A percentile compares a stretch with the other conserved stretches of the same genome.
phyloP scores from a whole-genome alignment of 2,888 invertebrate species.

The Adineta ricciae region DNA sequence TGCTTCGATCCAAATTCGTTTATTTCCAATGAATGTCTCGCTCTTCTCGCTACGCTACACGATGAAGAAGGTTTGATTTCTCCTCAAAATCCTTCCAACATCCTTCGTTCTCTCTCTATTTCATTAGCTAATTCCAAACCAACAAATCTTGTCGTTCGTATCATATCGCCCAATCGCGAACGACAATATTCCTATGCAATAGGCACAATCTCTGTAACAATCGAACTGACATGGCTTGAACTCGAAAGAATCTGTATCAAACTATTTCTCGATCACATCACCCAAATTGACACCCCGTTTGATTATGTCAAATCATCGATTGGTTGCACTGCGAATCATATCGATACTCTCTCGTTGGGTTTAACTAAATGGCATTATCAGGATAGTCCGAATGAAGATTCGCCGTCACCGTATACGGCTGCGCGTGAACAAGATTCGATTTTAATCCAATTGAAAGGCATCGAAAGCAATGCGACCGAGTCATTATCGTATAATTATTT shows the following conservation, averaged over 20 bases:
- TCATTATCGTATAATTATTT: background rate
- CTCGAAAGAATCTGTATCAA: background rate
- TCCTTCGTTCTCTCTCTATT: too few relatives aligned
- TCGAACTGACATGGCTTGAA: slow-evolving; percentile 2
- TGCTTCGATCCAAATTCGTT: background rate
- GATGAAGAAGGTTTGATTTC: background rate
- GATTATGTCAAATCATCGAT: slow-evolving; percentile 10
- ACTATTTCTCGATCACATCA: background rate
- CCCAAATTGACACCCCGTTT: slow-evolving; percentile 8
- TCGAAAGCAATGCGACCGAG: background rate
- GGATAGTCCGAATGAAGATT: background rate
- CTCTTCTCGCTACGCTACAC: background rate
- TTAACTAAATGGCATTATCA: slow-evolving; percentile 6
- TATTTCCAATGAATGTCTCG: background rate
- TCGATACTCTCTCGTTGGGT: background rate
- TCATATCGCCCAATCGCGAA: background rate
- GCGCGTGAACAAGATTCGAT: background rate
- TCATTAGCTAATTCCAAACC: background rate
- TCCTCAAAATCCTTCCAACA: too few relatives aligned
- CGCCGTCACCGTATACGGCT: background rate
- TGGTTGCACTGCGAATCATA: background rate
- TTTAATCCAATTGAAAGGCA: background rate
- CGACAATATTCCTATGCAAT: background rate
- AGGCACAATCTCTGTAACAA: background rate
- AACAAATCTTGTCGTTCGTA: background rate